A percentile compares a stretch with the other conserved stretches of the same genome.
Conservation (phyloP, 2,888 invertebrate species). For the Tetanocera ferruginea region DNA sequence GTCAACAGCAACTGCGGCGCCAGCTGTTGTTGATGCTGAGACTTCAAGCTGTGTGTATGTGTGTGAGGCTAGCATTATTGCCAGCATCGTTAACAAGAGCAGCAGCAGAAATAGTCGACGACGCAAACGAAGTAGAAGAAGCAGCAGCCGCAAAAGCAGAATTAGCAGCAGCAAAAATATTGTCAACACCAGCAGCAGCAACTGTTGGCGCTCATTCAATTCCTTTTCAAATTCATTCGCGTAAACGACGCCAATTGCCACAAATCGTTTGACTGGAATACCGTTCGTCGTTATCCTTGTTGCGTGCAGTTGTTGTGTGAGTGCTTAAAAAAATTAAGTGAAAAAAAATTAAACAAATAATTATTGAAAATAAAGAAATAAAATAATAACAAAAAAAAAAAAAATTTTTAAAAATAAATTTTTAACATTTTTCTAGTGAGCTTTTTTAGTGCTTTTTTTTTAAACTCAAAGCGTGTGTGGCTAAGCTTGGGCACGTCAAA, state of each 20-base stretch:
- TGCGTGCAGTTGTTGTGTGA: conserved; percentile 1
- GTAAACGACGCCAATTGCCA: conserved; percentile 35
- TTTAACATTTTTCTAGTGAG: background rate
- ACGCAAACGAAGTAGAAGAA: background rate
- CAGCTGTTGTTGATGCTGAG: background rate
- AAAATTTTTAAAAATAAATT: background rate
- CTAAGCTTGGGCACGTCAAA: background rate
- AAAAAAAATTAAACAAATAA: background rate
- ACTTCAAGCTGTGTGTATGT: background rate
- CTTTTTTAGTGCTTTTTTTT: background rate
- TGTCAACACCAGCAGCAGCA: conserved; percentile 14
- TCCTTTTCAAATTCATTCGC: conserved; percentile 43
- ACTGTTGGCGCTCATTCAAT: conserved; percentile 34
- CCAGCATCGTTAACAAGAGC: background rate
- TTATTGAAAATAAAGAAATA: background rate
- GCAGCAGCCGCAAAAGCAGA: background rate
- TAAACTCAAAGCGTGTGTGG: background rate
- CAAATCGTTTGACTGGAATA: conserved; percentile 20
- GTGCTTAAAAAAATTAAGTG: background rate
- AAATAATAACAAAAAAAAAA: background rate
- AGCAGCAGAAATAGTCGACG: no score
- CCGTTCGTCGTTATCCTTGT: conserved; percentile 6
- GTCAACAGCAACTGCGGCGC: no score
- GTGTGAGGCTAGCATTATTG: background rate
- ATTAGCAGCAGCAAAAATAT: conserved; percentile 8